Conservation (phyloP, 2,797 vertebrate species). For the Myotis findleyi region DNA sequence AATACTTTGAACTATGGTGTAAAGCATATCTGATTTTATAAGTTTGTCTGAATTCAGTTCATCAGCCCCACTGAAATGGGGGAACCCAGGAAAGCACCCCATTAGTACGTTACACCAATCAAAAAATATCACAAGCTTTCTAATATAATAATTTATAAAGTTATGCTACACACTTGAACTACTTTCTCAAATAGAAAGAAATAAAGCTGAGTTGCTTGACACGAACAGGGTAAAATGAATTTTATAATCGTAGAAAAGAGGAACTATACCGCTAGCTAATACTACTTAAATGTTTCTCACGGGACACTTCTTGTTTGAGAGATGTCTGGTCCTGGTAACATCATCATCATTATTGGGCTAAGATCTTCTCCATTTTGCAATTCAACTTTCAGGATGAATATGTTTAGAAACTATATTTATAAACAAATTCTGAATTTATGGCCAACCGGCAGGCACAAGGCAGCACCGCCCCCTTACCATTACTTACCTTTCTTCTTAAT, state of each 20-base stretch:
- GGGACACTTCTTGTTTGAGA: background rate
- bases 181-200: background rate
- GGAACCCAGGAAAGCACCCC: background rate
- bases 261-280: background rate
- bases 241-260: conserved; percentile 14
- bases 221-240: background rate
- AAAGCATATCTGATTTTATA: conserved; percentile 6
- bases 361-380: conserved; percentile 6
- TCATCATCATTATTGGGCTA: background rate
- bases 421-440: conserved; percentile 57
- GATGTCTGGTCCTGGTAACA: background rate
- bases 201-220: background rate
- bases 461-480: background rate
- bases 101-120: background rate
- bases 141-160: conserved; percentile 31
- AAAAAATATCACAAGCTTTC: background rate
- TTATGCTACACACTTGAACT: conserved; percentile 6
- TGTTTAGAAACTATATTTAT: conserved; percentile 59
- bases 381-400: conserved; percentile 42
- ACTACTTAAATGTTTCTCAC: background rate
- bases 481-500: conserved; percentile 22
- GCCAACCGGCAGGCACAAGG: background rate
- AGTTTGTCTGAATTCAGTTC: background rate
- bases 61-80: background rate
- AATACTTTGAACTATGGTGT: conserved; percentile 30